Evolutionary conservation across 1,140 invertebrate species (phyloP).

Genomic region (Argopecten irradians): DNA sequence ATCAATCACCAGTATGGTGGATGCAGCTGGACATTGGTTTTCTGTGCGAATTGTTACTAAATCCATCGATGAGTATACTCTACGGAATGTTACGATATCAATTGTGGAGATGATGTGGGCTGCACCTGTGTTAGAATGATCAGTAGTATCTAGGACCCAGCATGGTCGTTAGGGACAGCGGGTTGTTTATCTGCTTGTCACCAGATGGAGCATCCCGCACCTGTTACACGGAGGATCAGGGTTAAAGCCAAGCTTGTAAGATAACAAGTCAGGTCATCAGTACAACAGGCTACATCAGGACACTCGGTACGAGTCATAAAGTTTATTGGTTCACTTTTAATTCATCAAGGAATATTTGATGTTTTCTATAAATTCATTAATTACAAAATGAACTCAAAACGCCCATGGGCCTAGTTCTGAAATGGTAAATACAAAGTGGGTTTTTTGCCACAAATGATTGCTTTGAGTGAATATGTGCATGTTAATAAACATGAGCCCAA

Average conservation of each 20-base stretch:
- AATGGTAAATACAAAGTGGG: no score
- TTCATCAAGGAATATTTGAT: no score
- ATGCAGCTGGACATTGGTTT: background rate
- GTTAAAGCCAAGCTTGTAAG: background rate
- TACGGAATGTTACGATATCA: background rate
- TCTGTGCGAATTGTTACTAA: background rate
- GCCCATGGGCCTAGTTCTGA: no score
- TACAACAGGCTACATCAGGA: background rate
- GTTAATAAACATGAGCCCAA: no score
- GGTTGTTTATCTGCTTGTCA: background rate
- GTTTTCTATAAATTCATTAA: no score
- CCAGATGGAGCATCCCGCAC: background rate
- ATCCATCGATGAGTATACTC: background rate
- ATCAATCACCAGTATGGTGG: background rate
- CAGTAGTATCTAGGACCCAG: no score
- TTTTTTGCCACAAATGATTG: no score
- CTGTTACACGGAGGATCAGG: slow-evolving; percentile 1
- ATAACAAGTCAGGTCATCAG: background rate
- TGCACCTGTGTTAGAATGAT: background rate
- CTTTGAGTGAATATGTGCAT: no score
- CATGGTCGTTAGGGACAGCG: background rate
- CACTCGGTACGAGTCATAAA: background rate
- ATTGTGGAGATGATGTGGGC: background rate
- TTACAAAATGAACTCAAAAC: no score
- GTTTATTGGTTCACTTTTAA: background rate